phyloP scores from a whole-genome alignment of 2,888 invertebrate genomes.

The Drosophila meridiana region DNA sequence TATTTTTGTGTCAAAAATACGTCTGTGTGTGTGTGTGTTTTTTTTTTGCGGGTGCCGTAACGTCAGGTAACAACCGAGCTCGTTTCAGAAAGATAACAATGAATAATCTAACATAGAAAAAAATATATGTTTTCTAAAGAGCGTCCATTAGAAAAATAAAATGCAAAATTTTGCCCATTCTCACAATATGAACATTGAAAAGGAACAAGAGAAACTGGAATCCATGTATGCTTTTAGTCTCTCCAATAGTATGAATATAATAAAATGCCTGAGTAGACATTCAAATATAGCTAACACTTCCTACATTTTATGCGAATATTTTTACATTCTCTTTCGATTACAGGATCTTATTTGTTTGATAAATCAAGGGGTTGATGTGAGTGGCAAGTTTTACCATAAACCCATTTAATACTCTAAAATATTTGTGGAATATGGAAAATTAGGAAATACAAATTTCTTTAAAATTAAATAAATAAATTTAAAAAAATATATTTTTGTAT shows the following conservation, averaged over 20 bases:
- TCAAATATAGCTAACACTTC: background rate
- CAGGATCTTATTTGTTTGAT: background rate
- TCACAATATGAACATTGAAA: background rate
- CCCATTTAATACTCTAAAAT: background rate
- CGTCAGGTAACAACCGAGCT: background rate
- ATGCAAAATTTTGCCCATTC: background rate
- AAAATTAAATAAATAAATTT: too few relatives aligned
- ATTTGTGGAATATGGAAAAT: too few relatives aligned
- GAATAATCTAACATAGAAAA: background rate
- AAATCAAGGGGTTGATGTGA: too few relatives aligned
- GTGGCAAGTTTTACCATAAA: background rate
- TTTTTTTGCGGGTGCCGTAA: too few relatives aligned
- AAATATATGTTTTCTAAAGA: background rate
- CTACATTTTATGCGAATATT: background rate
- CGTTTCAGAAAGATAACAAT: background rate
- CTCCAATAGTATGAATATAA: background rate
- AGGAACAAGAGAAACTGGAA: background rate
- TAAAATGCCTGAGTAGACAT: background rate
- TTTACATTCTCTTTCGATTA: background rate
- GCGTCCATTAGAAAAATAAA: background rate
- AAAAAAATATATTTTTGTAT: too few relatives aligned
- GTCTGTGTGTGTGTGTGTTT: background rate
- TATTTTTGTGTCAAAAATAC: constrained; percentile 4
- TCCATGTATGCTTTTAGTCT: background rate
- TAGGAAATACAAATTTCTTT: too few relatives aligned